A percentile compares a stretch with the other conserved stretches of the same genome.
These are phyloP conservation scores for Clarias laeviceps DNA, from an alignment of 2,797 vertebrate genomes.

Conservation along the genomic window DNA sequence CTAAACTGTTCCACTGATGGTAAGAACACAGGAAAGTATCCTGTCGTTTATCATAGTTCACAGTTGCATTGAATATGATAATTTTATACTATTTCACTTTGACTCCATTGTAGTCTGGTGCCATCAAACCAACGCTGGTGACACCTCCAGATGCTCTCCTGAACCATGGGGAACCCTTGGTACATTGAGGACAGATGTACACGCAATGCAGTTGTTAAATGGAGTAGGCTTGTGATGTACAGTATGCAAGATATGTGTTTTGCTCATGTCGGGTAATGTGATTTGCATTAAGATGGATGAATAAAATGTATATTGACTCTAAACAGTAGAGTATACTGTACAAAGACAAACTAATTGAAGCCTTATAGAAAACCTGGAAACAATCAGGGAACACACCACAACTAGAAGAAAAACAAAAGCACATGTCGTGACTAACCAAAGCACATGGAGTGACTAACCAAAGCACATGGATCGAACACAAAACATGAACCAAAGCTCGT, in stretches of 20 bases:
- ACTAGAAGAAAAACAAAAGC: neutral
- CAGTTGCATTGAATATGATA: neutral
- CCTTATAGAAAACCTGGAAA: neutral
- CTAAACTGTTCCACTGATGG: neutral
- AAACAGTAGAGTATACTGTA: neutral
- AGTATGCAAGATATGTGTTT: no score
- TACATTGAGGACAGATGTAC: no score
- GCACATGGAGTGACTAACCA: neutral
- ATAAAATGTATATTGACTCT: no score
- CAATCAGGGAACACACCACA: neutral
- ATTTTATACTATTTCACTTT: neutral
- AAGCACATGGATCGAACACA: neutral
- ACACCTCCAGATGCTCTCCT: no score
- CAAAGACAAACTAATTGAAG: neutral
- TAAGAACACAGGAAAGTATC: neutral
- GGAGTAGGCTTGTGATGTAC: no score
- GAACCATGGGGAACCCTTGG: no score
- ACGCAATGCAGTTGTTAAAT: no score
- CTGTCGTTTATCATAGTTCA: neutral
- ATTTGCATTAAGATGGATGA: no score
- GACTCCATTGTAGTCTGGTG: neutral
- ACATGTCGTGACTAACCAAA: neutral
- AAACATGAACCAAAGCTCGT: neutral
- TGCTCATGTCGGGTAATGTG: no score
- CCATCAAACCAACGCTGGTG: neutral